Conservation (phyloP, 2,888 invertebrate species). For the Agelastica alni region DNA sequence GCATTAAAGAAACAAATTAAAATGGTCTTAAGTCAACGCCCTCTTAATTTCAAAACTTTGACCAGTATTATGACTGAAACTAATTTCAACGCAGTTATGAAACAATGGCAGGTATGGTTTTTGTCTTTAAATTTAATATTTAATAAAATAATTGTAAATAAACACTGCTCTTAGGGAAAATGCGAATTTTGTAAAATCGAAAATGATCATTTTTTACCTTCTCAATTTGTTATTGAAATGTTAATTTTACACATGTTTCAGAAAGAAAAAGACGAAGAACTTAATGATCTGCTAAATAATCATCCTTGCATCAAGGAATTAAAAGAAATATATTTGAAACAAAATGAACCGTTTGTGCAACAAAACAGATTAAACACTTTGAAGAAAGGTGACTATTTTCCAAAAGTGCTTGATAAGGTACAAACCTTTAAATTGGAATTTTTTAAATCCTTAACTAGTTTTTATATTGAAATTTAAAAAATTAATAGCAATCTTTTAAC, state of each 20-base stretch:
- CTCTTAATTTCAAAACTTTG: conserved; percentile 47
- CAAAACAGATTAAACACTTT: conserved; percentile 47
- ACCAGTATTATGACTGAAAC: conserved; percentile 46
- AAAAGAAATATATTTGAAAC: conserved; percentile 38
- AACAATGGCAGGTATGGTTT: conserved; percentile 52
- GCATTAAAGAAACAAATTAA: conserved; percentile 50
- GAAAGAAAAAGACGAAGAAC: conserved; percentile 48
- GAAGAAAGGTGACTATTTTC: conserved; percentile 46
- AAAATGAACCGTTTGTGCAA: conserved; percentile 43
- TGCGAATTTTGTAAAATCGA: no score
- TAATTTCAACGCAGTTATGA: conserved; percentile 46
- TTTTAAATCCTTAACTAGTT: no score
- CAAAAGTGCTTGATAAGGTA: conserved; percentile 50
- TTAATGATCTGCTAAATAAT: conserved; percentile 39
- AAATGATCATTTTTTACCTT: no score
- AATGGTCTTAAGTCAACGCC: conserved; percentile 48
- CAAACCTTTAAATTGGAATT: no score
- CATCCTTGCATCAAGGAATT: conserved; percentile 47
- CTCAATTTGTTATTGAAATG: no score
- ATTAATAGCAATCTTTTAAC: no score
- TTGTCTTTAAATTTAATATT: neutral
- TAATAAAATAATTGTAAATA: neutral
- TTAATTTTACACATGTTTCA: conserved; percentile 30
- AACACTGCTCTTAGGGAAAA: no score
- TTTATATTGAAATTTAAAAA: no score